Evolutionary conservation across 2,797 vertebrate species (phyloP).

Genomic region (Lithobates sylvaticus): DNA sequence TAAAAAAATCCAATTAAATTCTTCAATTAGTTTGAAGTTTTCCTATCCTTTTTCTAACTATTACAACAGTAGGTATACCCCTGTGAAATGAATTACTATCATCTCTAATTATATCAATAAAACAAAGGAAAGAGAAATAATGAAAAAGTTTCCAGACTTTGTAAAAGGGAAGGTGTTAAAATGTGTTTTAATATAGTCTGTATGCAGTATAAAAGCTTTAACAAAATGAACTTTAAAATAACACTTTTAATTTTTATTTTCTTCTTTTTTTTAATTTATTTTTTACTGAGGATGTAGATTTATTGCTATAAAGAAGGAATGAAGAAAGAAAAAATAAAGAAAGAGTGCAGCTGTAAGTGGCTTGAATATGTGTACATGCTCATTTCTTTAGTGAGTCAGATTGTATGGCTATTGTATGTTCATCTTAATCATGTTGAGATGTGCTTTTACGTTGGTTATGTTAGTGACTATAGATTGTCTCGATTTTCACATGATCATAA

Average conservation of each 20-base stretch:
- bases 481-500: no score
- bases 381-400: no score
- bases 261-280: not conserved
- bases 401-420: no score
- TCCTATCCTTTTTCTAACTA: constrained; percentile 26
- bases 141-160: constrained; percentile 27
- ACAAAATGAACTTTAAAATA: not conserved
- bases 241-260: no score
- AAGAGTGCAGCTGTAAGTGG: no score
- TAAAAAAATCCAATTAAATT: constrained; percentile 59
- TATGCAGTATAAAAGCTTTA: not conserved
- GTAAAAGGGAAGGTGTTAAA: not conserved
- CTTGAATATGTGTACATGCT: no score
- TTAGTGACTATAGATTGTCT: no score
- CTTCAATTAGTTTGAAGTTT: constrained; percentile 53
- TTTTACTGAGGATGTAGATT: no score
- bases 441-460: no score
- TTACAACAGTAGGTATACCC: constrained; percentile 50
- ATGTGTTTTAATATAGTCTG: not conserved
- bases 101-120: constrained; percentile 52
- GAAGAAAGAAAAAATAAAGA: no score
- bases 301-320: no score
- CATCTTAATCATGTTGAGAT: no score
- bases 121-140: constrained; percentile 22
- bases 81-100: constrained; percentile 49